Evolutionary conservation across 2,797 vertebrate genomes (phyloP).

Genomic region (Apogon hyalosoma): DNA sequence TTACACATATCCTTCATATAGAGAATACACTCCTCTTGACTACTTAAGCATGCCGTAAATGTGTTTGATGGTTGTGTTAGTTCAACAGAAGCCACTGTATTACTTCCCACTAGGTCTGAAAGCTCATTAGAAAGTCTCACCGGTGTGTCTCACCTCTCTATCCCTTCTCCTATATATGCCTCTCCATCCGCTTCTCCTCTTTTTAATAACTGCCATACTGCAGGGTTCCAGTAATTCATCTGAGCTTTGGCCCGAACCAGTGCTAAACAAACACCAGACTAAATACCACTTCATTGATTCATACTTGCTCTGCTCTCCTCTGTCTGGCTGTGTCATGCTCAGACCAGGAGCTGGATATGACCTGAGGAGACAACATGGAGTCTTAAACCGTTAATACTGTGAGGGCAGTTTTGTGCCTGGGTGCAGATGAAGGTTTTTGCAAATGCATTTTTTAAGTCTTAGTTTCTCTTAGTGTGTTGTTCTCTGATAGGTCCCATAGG

Average conservation of each 20-base stretch:
- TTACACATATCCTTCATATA: not conserved
- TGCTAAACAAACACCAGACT: constrained; percentile 42
- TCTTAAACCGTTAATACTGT: not conserved
- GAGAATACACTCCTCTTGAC: too few species aligned
- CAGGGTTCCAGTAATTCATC: constrained; percentile 7
- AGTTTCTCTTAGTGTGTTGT: too few species aligned
- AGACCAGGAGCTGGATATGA: constrained; percentile 8
- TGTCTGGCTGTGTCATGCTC: constrained; percentile 21
- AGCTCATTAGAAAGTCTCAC: constrained; percentile 29
- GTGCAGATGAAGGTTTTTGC: not conserved
- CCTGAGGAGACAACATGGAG: constrained; percentile 11
- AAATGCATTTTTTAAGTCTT: not conserved
- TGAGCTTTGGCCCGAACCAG: constrained; percentile 2
- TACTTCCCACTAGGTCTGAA: constrained; percentile 22
- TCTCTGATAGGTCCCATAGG: too few species aligned
- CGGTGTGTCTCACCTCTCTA: constrained; percentile 16
- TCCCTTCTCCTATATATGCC: not conserved
- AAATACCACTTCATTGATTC: constrained; percentile 41
- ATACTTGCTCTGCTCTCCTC: constrained; percentile 14
- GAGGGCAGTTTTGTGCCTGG: not conserved
- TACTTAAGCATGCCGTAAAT: not conserved
- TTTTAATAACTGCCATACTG: constrained; percentile 27
- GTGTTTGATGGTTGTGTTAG: not conserved
- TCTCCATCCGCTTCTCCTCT: not conserved
- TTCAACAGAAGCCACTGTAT: constrained; percentile 10